phyloP scores from a whole-genome alignment of 23 tunicate genomes.

The Trididemnum miniatum region DNA sequence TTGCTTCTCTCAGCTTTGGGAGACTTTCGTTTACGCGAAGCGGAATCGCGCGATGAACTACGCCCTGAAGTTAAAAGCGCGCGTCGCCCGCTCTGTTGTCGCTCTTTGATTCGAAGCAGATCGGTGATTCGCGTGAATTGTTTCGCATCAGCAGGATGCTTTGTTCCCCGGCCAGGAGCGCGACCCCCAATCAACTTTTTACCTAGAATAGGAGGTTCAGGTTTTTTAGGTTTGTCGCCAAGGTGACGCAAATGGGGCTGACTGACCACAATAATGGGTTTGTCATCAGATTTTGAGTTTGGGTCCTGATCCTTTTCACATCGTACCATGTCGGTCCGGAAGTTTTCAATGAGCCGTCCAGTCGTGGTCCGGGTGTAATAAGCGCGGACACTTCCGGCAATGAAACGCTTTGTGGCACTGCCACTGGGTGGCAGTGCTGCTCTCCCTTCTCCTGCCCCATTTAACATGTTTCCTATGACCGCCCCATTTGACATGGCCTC shows the following conservation, averaged over 20 bases:
- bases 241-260: slow-evolving; percentile 48
- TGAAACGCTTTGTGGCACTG: slow-evolving; percentile 22
- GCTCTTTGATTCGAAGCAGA: slow-evolving; percentile 42
- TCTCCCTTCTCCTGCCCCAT: neutral
- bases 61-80: neutral
- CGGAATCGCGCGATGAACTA: neutral
- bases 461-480: no score
- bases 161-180: neutral
- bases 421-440: slow-evolving; percentile 5
- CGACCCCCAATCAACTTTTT: slow-evolving; percentile 22
- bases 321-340: neutral
- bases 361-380: slow-evolving; percentile 48
- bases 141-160: slow-evolving; percentile 65
- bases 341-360: neutral
- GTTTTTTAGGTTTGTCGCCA: neutral
- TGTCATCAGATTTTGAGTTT: slow-evolving; percentile 22
- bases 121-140: slow-evolving; percentile 85
- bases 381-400: slow-evolving; percentile 63
- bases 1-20: neutral
- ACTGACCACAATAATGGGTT: slow-evolving; percentile 53
- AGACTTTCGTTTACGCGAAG: neutral
- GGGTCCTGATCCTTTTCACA: neutral
- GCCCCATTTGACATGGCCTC: slow-evolving; percentile 17
- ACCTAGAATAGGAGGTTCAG: neutral
- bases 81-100: slow-evolving; percentile 28